Evolutionary conservation across 2,888 invertebrate genomes (phyloP).

Genomic region (Pterobdella sp.): DNA sequence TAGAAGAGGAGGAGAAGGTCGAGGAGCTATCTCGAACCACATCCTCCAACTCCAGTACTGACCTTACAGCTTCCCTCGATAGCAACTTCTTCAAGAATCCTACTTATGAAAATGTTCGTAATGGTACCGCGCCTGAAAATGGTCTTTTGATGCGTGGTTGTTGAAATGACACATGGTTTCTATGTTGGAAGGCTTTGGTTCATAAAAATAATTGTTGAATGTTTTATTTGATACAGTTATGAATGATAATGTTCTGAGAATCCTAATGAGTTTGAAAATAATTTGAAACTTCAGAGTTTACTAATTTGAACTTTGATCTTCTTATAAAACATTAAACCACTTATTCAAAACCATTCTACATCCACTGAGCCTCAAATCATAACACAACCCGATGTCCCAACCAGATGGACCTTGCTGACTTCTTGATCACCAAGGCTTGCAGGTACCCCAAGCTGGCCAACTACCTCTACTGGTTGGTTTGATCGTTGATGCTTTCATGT

Average conservation of each 20-base stretch:
- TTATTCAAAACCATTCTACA: no score
- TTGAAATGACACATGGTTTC: background rate
- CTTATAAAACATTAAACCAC: no score
- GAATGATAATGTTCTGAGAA: no score
- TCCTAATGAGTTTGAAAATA: no score
- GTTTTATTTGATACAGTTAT: no score
- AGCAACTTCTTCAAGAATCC: background rate
- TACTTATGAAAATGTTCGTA: background rate
- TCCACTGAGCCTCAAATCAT: no score
- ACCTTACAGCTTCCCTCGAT: background rate
- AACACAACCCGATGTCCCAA: background rate
- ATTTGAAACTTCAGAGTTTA: no score
- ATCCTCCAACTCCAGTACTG: background rate
- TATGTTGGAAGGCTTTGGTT: no score
- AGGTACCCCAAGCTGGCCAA: slow-evolving; percentile 81
- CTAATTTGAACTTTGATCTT: no score
- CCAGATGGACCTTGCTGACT: slow-evolving; percentile 71
- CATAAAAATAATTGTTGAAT: no score
- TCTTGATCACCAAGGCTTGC: slow-evolving; percentile 80
- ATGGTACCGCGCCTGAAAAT: background rate
- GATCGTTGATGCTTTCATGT: background rate
- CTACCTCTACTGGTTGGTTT: slow-evolving; percentile 86
- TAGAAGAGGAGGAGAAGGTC: no score
- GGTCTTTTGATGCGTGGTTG: background rate
- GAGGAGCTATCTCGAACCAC: background rate